These are phyloP conservation scores for Odontomyia ornata DNA, from an alignment of 2,888 invertebrate genomes.

Conservation along the genomic window DNA sequence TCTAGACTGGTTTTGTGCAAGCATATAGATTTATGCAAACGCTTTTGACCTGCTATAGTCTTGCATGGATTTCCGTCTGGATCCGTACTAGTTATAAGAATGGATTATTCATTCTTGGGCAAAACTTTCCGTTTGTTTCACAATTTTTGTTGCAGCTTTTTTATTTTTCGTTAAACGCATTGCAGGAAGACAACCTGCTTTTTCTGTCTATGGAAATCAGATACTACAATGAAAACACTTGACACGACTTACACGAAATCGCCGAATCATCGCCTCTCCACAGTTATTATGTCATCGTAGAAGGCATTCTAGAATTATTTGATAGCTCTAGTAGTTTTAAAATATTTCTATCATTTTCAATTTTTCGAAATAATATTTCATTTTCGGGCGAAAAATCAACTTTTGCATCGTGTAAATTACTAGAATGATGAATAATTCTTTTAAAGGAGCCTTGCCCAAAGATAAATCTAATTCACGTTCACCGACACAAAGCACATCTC, in stretches of 20 bases:
- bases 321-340: slow-evolving; percentile 18
- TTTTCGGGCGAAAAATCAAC: slow-evolving; percentile 12
- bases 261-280: neutral
- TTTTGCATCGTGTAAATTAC: neutral
- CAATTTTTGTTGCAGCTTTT: no score
- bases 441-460: slow-evolving; percentile 34
- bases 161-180: no score
- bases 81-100: no score
- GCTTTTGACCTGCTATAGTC: no score
- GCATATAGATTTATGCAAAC: no score
- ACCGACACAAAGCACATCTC: neutral
- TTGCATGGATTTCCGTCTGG: no score
- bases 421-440: slow-evolving; percentile 17
- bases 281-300: neutral
- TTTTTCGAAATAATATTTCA: neutral
- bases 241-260: no score
- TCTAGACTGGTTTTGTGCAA: neutral
- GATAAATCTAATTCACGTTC: slow-evolving; percentile 17
- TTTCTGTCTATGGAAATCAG: no score
- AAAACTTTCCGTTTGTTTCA: no score
- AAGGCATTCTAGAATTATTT: slow-evolving; percentile 12
- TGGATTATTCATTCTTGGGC: no score
- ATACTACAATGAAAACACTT: no score
- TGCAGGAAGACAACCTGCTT: no score
- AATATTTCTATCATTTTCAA: neutral